Evolutionary conservation across 2,113 vertebrate species (phyloP).

Genomic region (Atrichornis clamosus): DNA sequence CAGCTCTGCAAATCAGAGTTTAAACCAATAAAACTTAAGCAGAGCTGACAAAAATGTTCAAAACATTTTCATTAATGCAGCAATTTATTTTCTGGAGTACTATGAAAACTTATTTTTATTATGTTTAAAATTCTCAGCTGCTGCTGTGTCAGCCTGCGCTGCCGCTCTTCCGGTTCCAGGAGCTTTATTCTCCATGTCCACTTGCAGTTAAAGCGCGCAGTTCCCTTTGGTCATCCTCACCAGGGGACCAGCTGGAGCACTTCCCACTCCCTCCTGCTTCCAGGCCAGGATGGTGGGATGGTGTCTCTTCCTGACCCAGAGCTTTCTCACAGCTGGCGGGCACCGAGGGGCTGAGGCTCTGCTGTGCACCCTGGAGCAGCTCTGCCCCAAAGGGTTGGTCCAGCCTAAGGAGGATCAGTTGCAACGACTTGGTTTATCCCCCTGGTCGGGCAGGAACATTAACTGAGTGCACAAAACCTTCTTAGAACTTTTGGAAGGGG

Average conservation of each 20-base stretch:
- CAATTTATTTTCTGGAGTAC: neutral
- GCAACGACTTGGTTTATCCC: neutral
- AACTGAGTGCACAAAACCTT: neutral
- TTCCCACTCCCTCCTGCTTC: accelerated
- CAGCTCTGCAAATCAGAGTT: neutral
- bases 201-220: no score
- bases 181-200: neutral
- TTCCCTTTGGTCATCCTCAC: neutral
- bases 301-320: neutral
- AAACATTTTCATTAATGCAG: neutral
- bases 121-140: neutral
- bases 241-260: neutral
- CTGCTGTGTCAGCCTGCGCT: neutral
- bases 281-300: accelerated
- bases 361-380: neutral
- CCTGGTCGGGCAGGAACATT: neutral
- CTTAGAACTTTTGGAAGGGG: neutral
- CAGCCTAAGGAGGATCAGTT: neutral
- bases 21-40: neutral
- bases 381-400: neutral
- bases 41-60: neutral
- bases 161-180: neutral
- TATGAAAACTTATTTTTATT: neutral
- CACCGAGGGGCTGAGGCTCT: neutral
- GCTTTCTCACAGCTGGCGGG: neutral